These are phyloP conservation scores for Bursaphelenchus okinawaensis DNA, from an alignment of 2,888 invertebrate genomes.

Conservation along the genomic window DNA sequence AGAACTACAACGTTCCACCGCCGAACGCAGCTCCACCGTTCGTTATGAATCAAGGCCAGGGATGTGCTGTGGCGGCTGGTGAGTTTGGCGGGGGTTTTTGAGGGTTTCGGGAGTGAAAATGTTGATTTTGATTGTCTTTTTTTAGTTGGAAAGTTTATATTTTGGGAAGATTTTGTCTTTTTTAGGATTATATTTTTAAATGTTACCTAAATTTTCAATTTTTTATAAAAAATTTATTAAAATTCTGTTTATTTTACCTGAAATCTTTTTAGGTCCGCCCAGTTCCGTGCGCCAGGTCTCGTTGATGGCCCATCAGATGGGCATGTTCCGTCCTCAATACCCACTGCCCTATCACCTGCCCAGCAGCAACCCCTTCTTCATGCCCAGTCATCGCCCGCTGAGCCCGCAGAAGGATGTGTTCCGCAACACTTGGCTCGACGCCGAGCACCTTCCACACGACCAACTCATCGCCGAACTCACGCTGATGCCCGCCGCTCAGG, in stretches of 20 bases:
- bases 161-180: too few species aligned
- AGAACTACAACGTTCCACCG: neutral
- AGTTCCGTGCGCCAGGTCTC: neutral
- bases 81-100: too few species aligned
- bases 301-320: neutral
- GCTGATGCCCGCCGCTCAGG: neutral
- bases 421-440: slow-evolving; percentile 41
- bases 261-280: neutral
- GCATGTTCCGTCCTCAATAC: neutral
- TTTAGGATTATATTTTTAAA: too few species aligned
- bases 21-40: too few species aligned
- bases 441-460: neutral
- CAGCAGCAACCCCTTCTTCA: neutral
- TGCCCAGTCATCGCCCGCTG: neutral
- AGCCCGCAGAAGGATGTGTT: slow-evolving; percentile 29
- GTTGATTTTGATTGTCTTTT: too few species aligned
- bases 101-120: too few species aligned
- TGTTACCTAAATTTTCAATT: too few species aligned
- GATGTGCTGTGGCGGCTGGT: neutral
- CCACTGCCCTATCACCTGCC: neutral
- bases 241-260: too few species aligned
- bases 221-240: too few species aligned
- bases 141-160: too few species aligned
- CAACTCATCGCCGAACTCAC: neutral
- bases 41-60: neutral